These are phyloP conservation scores for Latrodectus hesperus DNA, from an alignment of 2,888 invertebrate species.

Conservation along the genomic window DNA sequence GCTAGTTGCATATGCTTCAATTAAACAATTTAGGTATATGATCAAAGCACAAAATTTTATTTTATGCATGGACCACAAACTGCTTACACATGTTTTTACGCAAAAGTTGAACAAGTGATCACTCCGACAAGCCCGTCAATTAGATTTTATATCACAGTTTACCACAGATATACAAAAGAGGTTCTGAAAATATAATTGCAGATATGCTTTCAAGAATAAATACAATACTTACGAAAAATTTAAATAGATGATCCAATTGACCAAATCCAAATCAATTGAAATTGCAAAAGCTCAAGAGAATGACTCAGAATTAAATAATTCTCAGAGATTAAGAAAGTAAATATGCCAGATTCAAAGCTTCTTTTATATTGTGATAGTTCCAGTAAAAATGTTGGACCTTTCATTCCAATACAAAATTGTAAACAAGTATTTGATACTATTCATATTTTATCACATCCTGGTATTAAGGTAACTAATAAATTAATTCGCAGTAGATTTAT, in stretches of 20 bases:
- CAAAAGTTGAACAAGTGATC: not conserved
- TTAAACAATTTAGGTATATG: not conserved
- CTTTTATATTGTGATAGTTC: too few relatives aligned
- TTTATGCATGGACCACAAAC: not conserved
- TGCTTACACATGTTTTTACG: not conserved
- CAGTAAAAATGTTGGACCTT: too few relatives aligned
- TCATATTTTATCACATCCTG: slow-evolving; percentile 10
- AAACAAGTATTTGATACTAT: not conserved
- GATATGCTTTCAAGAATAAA: not conserved
- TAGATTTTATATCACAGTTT: too few relatives aligned
- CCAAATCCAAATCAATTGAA: too few relatives aligned
- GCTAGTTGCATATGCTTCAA: not conserved
- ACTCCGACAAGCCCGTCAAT: too few relatives aligned
- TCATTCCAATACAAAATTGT: too few relatives aligned
- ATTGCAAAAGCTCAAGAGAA: not conserved
- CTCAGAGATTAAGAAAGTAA: not conserved
- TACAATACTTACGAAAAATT: not conserved
- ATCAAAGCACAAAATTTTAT: not conserved
- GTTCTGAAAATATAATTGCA: not conserved
- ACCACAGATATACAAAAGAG: not conserved
- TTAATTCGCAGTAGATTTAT: too few relatives aligned
- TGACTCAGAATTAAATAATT: not conserved
- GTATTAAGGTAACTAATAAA: not conserved
- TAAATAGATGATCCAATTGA: too few relatives aligned
- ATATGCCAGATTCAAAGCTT: too few relatives aligned